Percentiles rank a stretch among this genome's conserved stretches.
These are phyloP conservation scores for Megathymus violae DNA, from an alignment of 1,140 invertebrate species.

Conservation along the genomic window DNA sequence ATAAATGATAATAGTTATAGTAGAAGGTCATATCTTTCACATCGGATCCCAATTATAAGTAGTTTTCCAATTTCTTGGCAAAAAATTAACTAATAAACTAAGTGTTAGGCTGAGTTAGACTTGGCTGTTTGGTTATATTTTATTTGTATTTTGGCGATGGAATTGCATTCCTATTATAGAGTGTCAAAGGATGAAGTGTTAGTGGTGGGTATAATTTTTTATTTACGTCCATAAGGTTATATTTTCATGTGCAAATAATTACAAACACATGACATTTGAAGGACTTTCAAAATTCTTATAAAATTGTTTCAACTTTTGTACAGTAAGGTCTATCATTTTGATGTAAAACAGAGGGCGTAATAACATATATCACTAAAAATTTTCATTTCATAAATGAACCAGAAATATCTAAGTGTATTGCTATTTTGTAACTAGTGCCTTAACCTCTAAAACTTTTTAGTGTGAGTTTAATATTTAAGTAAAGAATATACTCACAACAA, in stretches of 20 bases:
- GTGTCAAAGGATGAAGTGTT: conserved; percentile 64
- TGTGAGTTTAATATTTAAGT: too few species aligned
- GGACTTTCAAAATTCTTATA: conserved; percentile 51
- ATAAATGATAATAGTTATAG: conserved; percentile 39
- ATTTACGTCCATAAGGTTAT: neutral
- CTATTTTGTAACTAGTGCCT: neutral
- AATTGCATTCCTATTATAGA: conserved; percentile 42
- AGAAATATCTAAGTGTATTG: conserved; percentile 1
- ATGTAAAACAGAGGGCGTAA: too few species aligned
- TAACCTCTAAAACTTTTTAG: neutral
- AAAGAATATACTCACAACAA: too few species aligned
- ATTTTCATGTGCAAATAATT: conserved; percentile 4
- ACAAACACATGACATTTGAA: conserved; percentile 40
- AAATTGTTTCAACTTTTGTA: too few species aligned
- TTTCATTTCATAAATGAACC: too few species aligned
- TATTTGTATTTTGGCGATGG: conserved; percentile 49
- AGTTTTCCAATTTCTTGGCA: conserved; percentile 22
- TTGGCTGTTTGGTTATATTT: conserved; percentile 70
- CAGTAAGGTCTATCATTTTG: too few species aligned
- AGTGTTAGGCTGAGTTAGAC: conserved; percentile 56
- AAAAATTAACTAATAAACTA: conserved; percentile 38
- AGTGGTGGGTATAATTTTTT: conserved; percentile 59
- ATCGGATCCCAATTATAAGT: conserved; percentile 7
- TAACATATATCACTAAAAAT: too few species aligned
- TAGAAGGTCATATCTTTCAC: conserved; percentile 28